A percentile compares a stretch with the other conserved stretches of the same genome.
These are phyloP conservation scores for Philopedon plagiatum DNA, from an alignment of 2,888 invertebrate species.

Conservation along the genomic window DNA sequence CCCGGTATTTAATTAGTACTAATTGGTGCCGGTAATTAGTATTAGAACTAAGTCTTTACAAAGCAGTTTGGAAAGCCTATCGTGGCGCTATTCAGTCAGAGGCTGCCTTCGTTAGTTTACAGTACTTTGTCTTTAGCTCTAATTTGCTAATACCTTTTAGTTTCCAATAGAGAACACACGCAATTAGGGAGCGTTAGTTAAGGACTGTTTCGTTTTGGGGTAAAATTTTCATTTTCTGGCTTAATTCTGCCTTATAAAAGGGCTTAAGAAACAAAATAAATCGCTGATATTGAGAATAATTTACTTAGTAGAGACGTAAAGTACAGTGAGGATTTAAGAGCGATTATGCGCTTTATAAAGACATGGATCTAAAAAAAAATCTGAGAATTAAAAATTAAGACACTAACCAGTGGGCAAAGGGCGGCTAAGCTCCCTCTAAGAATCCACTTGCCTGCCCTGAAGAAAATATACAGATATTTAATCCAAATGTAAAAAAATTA, in stretches of 20 bases:
- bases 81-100: slow-evolving; percentile 52
- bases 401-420: too few relatives aligned
- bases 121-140: slow-evolving; percentile 58
- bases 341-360: too few relatives aligned
- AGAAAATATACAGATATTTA: too few relatives aligned
- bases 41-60: slow-evolving; percentile 68
- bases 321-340: too few relatives aligned
- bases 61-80: slow-evolving; percentile 67
- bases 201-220: slow-evolving; percentile 10
- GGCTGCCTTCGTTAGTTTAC: slow-evolving; percentile 55
- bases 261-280: background rate
- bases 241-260: slow-evolving; percentile 7
- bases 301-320: background rate
- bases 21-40: slow-evolving; percentile 69
- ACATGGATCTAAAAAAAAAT: too few relatives aligned
- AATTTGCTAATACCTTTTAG: slow-evolving; percentile 58
- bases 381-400: too few relatives aligned
- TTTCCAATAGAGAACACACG: slow-evolving; percentile 45
- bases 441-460: too few relatives aligned
- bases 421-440: too few relatives aligned
- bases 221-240: slow-evolving; percentile 18
- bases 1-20: slow-evolving; percentile 68
- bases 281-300: background rate
- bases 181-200: slow-evolving; percentile 30
- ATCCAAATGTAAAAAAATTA: too few relatives aligned